A percentile compares a stretch with the other conserved stretches of the same genome.
These are phyloP conservation scores for Naso thynnoides DNA, from an alignment of 2,797 vertebrate species.

Conservation along the genomic window DNA sequence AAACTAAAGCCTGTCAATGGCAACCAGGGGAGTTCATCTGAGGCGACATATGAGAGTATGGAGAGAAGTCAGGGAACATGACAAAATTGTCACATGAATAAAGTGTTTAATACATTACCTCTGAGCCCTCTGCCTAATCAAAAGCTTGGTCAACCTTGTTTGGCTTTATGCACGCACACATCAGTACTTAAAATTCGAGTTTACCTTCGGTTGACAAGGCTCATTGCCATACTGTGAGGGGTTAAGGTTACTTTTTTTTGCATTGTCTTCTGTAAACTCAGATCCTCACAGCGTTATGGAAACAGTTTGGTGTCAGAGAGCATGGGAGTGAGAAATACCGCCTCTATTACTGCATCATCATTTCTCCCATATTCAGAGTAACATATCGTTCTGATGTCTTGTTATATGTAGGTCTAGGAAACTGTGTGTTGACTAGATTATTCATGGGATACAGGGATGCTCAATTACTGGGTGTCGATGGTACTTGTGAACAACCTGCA, in stretches of 20 bases:
- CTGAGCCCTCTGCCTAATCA: too few species aligned
- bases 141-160: too few species aligned
- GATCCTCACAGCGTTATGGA: neutral
- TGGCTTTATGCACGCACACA: too few species aligned
- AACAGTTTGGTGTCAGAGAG: neutral
- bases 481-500: constrained; percentile 39
- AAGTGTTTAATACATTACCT: too few species aligned
- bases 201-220: neutral
- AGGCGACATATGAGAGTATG: too few species aligned
- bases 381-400: constrained; percentile 8
- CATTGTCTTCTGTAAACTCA: neutral
- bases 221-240: neutral
- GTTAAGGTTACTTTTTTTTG: neutral
- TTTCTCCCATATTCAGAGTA: neutral
- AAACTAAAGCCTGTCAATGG: too few species aligned
- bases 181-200: neutral
- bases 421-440: constrained; percentile 3
- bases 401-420: constrained; percentile 10
- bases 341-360: neutral
- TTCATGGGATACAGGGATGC: constrained; percentile 14
- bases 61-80: too few species aligned
- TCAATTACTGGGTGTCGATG: constrained; percentile 29
- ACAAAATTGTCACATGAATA: too few species aligned
- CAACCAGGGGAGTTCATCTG: too few species aligned
- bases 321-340: neutral